Evolutionary conservation across 2,797 vertebrate species (phyloP).

Genomic region (Melanotaenia pygmaea): DNA sequence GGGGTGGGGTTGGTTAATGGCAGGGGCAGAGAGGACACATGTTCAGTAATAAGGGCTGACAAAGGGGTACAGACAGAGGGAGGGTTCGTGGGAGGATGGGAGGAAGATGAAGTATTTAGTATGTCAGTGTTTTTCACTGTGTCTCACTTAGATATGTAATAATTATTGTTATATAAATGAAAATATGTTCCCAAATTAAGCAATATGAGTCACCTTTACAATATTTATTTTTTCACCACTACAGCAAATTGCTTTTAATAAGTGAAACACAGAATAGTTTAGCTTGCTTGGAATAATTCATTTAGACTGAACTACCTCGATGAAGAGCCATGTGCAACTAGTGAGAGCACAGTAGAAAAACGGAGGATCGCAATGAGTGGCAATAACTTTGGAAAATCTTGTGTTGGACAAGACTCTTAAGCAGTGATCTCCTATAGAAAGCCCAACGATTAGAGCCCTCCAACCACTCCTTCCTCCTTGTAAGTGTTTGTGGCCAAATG

Average conservation of each 20-base stretch:
- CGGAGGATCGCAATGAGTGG: background rate
- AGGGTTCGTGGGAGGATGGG: constrained; percentile 42
- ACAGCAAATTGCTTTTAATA: background rate
- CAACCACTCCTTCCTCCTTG: background rate
- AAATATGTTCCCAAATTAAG: constrained; percentile 21
- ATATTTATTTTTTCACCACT: background rate
- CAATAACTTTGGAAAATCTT: background rate
- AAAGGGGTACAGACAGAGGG: constrained; percentile 61
- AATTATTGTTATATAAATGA: constrained; percentile 42
- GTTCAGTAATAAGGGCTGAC: constrained; percentile 80
- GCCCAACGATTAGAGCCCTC: background rate
- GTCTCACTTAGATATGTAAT: constrained; percentile 34
- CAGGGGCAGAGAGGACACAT: constrained; percentile 70
- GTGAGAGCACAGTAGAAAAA: background rate
- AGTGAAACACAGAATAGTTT: too few relatives aligned
- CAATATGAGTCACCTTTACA: background rate
- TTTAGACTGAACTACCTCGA: too few relatives aligned
- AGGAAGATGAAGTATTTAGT: constrained; percentile 50
- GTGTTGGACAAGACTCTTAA: background rate
- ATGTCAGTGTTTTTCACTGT: constrained; percentile 59
- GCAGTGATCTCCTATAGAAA: background rate
- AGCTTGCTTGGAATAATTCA: too few relatives aligned
- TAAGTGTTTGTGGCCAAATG: too few relatives aligned
- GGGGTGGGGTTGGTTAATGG: constrained; percentile 71
- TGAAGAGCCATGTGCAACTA: background rate